Evolutionary conservation across 1,140 invertebrate species (phyloP).

Genomic region (Drosophila paulistorum): DNA sequence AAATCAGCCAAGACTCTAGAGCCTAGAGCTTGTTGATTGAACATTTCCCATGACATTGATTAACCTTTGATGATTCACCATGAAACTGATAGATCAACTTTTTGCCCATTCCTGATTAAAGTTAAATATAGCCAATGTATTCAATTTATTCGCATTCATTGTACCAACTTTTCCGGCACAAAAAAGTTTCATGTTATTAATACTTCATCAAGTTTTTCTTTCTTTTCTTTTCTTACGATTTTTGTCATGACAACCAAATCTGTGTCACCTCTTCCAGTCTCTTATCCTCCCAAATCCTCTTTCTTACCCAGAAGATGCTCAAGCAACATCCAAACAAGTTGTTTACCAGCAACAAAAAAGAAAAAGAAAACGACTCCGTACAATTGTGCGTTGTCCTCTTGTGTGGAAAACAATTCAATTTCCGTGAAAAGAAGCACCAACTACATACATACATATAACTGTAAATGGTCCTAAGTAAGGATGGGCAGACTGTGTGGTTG

Average conservation of each 20-base stretch:
- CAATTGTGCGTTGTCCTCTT: conserved; percentile 46
- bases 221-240: background rate
- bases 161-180: conserved; percentile 23
- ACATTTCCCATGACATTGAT: conserved; percentile 2
- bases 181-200: conserved; percentile 63
- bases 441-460: conserved; percentile 46
- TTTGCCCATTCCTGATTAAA: conserved; percentile 34
- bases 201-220: conserved; percentile 62
- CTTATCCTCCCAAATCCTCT: background rate
- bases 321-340: conserved; percentile 46
- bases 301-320: background rate
- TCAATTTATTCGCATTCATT: background rate
- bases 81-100: conserved; percentile 27
- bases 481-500: conserved; percentile 46
- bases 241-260: conserved; percentile 42
- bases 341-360: conserved; percentile 53
- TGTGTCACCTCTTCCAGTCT: conserved; percentile 45
- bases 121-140: conserved; percentile 58
- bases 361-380: conserved; percentile 36
- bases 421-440: conserved; percentile 51
- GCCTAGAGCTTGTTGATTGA: background rate
- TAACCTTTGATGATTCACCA: background rate
- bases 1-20: background rate
- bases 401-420: conserved; percentile 73
- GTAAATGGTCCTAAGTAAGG: conserved; percentile 52